phyloP scores from a whole-genome alignment of 2,797 vertebrate species.

The Scyliorhinus canicula region DNA sequence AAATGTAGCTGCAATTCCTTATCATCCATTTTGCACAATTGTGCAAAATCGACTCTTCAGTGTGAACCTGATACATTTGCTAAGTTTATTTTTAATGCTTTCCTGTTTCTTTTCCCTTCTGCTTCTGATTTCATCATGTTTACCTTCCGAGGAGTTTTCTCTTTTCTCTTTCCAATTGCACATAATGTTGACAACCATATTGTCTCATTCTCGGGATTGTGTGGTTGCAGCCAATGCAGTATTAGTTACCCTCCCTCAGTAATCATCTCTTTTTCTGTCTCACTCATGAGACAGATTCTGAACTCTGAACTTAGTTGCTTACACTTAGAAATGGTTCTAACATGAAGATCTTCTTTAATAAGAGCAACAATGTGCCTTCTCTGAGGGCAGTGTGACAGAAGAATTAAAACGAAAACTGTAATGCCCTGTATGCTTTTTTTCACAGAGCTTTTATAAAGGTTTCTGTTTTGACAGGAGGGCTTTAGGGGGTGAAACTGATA shows the following conservation, averaged over 20 bases:
- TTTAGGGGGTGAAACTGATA: constrained; percentile 73
- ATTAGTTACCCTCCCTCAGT: neutral
- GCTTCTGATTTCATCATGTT: neutral
- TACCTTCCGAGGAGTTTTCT: neutral
- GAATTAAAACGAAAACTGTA: constrained; percentile 55
- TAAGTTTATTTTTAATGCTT: neutral
- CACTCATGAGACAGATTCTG: constrained; percentile 4
- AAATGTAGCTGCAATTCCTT: neutral
- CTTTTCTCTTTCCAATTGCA: constrained; percentile 11
- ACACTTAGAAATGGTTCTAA: neutral
- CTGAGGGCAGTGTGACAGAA: neutral
- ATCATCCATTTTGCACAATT: neutral
- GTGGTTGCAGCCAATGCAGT: neutral
- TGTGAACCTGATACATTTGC: neutral
- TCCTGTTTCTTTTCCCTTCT: neutral
- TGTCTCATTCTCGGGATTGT: neutral
- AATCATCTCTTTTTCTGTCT: constrained; percentile 26
- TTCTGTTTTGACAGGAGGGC: constrained; percentile 73
- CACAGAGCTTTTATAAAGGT: constrained; percentile 68
- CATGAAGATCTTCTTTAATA: constrained; percentile 10
- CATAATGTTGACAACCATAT: neutral
- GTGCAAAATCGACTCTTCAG: neutral
- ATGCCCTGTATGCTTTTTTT: constrained; percentile 62
- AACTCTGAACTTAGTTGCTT: constrained; percentile 28
- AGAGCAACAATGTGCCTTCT: neutral